Percentiles rank a stretch among this genome's conserved stretches.
phyloP scores from a whole-genome alignment of 1,140 invertebrate genomes.

The Intoshia linei region DNA sequence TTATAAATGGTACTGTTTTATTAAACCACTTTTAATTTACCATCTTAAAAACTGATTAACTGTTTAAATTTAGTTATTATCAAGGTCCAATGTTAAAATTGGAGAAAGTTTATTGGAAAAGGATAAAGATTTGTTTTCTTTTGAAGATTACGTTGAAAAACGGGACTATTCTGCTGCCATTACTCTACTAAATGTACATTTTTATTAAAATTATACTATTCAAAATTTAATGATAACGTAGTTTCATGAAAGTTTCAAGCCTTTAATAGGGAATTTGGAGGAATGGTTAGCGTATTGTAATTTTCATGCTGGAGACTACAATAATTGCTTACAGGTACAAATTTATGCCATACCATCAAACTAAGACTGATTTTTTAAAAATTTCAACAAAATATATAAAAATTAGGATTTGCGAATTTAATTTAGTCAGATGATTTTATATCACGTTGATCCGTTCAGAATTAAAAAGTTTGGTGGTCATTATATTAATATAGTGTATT shows the following conservation, averaged over 20 bases:
- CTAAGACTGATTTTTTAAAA: background rate
- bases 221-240: background rate
- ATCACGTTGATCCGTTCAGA: background rate
- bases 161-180: conserved; percentile 70
- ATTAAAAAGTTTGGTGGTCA: no score
- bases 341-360: conserved; percentile 8
- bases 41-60: no score
- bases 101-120: no score
- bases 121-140: no score
- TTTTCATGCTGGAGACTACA: conserved; percentile 73
- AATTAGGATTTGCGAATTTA: background rate
- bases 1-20: no score
- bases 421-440: background rate
- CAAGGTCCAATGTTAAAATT: no score
- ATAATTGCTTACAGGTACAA: conserved; percentile 43
- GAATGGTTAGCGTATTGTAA: conserved; percentile 70
- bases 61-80: no score
- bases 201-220: background rate
- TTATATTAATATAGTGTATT: no score
- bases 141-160: conserved; percentile 57
- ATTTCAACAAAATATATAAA: background rate
- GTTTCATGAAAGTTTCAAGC: background rate
- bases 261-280: background rate
- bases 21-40: no score
- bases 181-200: conserved; percentile 46